Percentiles rank a stretch among this genome's conserved stretches.
Conservation (phyloP, 2,888 invertebrate species). For the Drosophila recens region DNA sequence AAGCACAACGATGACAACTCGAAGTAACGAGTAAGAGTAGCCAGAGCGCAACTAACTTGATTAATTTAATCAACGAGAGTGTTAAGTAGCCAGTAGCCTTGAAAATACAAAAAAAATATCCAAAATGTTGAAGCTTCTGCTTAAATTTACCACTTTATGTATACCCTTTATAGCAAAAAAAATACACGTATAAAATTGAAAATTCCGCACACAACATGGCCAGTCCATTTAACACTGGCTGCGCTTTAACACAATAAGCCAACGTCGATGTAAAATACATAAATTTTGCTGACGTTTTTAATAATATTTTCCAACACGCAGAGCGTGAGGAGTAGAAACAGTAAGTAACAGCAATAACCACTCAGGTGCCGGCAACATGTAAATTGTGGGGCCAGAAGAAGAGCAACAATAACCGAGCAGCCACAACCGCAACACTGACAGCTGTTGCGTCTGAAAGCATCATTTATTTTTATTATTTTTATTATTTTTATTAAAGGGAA, state of each 20-base stretch:
- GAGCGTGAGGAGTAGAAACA: background rate
- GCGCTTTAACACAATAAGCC: conserved; percentile 43
- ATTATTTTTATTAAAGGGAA: conserved; percentile 35
- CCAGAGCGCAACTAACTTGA: too few species aligned
- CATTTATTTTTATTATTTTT: conserved; percentile 49
- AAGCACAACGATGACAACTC: background rate
- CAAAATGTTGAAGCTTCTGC: background rate
- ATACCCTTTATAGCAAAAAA: background rate
- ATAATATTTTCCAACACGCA: conserved; percentile 34
- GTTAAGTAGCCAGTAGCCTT: background rate
- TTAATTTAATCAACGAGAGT: background rate
- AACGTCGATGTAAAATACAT: conserved; percentile 32
- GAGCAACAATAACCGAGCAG: conserved; percentile 22
- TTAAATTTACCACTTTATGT: background rate
- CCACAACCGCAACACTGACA: conserved; percentile 59
- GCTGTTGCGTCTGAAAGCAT: conserved; percentile 58
- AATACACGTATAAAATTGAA: conserved; percentile 11
- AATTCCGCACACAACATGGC: conserved; percentile 25
- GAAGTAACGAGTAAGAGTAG: too few species aligned
- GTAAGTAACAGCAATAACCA: conserved; percentile 22
- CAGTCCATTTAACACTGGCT: conserved; percentile 26
- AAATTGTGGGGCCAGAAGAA: conserved; percentile 34
- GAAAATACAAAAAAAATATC: background rate
- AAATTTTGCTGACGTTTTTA: conserved; percentile 44
- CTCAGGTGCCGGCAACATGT: conserved; percentile 40